These are phyloP conservation scores for Boleophthalmus pectinirostris DNA, from an alignment of 2,113 vertebrate genomes.

Conservation along the genomic window DNA sequence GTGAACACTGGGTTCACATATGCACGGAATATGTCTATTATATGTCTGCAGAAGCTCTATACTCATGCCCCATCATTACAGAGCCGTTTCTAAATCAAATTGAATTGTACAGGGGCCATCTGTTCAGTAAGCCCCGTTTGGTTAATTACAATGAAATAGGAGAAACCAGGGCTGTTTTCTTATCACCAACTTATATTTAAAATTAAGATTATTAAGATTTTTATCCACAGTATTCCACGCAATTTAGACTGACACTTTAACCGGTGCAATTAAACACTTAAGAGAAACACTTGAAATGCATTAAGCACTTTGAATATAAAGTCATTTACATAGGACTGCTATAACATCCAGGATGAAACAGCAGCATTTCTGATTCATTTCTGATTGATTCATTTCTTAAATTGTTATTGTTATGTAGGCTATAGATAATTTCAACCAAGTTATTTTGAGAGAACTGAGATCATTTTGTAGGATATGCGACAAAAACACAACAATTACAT, in stretches of 20 bases:
- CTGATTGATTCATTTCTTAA: not conserved
- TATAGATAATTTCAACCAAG: not conserved
- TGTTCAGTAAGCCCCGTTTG: slow-evolving; percentile 50
- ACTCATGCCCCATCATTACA: slow-evolving; percentile 35
- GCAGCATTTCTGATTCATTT: not conserved
- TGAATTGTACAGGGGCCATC: slow-evolving; percentile 55
- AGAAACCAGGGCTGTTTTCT: slow-evolving; percentile 12
- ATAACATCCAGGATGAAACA: not conserved
- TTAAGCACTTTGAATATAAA: not conserved
- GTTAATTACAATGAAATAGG: slow-evolving; percentile 53
- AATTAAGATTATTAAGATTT: slow-evolving; percentile 51
- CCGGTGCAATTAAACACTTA: not conserved
- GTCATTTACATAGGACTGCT: not conserved
- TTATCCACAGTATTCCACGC: slow-evolving; percentile 33
- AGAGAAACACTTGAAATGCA: not conserved
- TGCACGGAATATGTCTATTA: slow-evolving; percentile 21
- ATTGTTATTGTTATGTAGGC: not conserved
- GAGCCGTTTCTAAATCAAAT: slow-evolving; percentile 52
- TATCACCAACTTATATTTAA: slow-evolving; percentile 25
- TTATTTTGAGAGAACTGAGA: not conserved
- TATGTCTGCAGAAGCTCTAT: slow-evolving; percentile 10
- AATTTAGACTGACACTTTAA: slow-evolving; percentile 8
- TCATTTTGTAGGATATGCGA: not conserved
- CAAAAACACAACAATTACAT: not conserved
- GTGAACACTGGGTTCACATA: slow-evolving; percentile 18